Evolutionary conservation across 2,797 vertebrate genomes (phyloP).

Genomic region (Petrocephalus sullivani): DNA sequence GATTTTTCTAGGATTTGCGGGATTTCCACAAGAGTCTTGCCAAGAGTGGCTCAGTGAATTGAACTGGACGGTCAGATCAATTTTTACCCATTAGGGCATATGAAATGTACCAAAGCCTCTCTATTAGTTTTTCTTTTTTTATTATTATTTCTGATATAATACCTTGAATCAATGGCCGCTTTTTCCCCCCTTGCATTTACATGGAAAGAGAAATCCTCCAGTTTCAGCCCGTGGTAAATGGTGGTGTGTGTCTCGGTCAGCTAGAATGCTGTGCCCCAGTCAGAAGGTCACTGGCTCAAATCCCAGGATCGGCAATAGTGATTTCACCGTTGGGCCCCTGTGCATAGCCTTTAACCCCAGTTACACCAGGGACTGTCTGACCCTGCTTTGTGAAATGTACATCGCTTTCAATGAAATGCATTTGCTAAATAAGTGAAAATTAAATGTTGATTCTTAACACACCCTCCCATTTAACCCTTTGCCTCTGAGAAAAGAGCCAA

Average conservation of each 20-base stretch:
- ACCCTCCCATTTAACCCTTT: background rate
- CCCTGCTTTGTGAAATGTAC: background rate
- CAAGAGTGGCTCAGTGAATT: background rate
- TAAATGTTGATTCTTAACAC: background rate
- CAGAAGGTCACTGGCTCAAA: background rate
- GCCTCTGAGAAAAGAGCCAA: background rate
- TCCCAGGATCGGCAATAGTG: background rate
- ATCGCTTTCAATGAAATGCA: background rate
- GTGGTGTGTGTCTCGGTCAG: background rate
- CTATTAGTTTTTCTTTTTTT: background rate
- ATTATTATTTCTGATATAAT: background rate
- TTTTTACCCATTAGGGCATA: background rate
- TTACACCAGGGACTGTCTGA: background rate
- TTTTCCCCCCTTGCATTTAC: background rate
- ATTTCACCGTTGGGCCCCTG: background rate
- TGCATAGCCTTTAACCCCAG: background rate
- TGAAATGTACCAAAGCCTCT: background rate
- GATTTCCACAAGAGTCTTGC: background rate
- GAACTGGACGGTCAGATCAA: background rate
- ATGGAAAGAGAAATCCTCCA: too few relatives aligned
- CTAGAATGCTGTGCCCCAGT: background rate
- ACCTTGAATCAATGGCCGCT: background rate
- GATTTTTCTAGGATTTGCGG: slow-evolving; percentile 13
- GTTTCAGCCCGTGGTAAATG: background rate
- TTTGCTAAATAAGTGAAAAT: background rate